Base-by-base conservation (phyloP, 2,797 vertebrate genomes). In the Spheniscus humboldti region DNA sequence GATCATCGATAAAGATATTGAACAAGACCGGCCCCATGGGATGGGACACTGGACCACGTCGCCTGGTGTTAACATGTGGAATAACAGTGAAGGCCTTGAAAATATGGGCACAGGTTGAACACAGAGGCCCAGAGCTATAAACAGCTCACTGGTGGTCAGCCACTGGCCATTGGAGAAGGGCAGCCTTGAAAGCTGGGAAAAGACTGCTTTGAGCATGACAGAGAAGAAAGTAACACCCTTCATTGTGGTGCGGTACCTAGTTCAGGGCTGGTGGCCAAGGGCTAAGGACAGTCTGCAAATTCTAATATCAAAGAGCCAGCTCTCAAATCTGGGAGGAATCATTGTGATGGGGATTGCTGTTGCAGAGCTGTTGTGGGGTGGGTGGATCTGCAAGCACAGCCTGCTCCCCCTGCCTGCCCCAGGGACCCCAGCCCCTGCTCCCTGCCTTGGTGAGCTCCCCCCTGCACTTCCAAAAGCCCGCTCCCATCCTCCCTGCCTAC, bases 231-330 rank as follows among this genome's bases (percentile, higher is more conserved):
- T 67, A 39, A 3, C 13, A 45, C 2, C 4, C 4, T 53, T 8
- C 13, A 27, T 20, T 1, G 1, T 27, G 22, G 10, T 13, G 14
- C 0, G 0, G 12, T 53, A 52, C 7, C 9, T 56, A 30, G 13
- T 73, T 69, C 45, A 77, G 64, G 31, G 33, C 31, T 71, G 2
- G 1, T 33, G 56, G 30, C 30, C 33, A 41, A 60, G 35, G 68
- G 24, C 31, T 64, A 9, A 0, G 2, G 22, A 13, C 13, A 52
- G 5, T 2, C 1, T 63, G 24, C 5, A 77, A 63, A 75, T n/a
- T 47, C 60, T 67, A 16, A 28, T 23, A 18, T 22, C 1, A 1
- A 63, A 74, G 12, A 59, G 11, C 6, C 67, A 33, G 39, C 45
- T 60, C 19, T 81, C 53, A 52, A 5, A 37, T 52, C 3, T 56